These are phyloP conservation scores for Axis porcinus DNA, from an alignment of 2,113 vertebrate species.

Conservation along the genomic window DNA sequence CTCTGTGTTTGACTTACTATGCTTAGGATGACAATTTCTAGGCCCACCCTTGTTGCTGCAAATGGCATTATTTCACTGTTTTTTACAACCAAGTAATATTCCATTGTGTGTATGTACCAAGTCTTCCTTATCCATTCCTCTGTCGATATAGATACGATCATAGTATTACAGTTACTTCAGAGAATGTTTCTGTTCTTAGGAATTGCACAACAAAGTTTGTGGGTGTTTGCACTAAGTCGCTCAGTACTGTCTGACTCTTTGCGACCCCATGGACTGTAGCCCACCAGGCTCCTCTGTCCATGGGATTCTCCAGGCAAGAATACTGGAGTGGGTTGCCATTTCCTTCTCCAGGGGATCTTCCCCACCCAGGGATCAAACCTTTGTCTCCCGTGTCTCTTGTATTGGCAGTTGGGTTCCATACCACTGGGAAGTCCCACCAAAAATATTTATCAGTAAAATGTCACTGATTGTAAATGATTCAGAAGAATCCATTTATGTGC, in stretches of 20 bases:
- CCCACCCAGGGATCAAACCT: not conserved
- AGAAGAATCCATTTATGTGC: not conserved
- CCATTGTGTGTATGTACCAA: too few species aligned
- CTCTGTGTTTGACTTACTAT: not conserved
- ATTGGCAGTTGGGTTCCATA: not conserved
- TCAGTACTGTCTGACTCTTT: not conserved
- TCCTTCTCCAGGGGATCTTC: not conserved
- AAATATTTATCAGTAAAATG: not conserved
- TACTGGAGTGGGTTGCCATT: not conserved
- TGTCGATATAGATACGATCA: accelerated
- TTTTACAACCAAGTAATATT: not conserved
- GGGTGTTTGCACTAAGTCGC: accelerated
- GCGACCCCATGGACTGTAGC: not conserved
- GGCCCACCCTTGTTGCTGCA: not conserved
- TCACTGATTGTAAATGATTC: not conserved
- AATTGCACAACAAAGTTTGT: not conserved
- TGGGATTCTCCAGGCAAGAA: not conserved
- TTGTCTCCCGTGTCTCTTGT: not conserved
- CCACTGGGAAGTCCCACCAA: not conserved
- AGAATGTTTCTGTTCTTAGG: not conserved
- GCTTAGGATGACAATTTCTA: not conserved
- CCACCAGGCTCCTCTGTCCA: not conserved
- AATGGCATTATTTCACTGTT: not conserved
- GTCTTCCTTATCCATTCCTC: not conserved
- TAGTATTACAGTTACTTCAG: not conserved